Base-by-base conservation (phyloP, 2,888 invertebrate genomes). In the Euphydryas editha region DNA sequence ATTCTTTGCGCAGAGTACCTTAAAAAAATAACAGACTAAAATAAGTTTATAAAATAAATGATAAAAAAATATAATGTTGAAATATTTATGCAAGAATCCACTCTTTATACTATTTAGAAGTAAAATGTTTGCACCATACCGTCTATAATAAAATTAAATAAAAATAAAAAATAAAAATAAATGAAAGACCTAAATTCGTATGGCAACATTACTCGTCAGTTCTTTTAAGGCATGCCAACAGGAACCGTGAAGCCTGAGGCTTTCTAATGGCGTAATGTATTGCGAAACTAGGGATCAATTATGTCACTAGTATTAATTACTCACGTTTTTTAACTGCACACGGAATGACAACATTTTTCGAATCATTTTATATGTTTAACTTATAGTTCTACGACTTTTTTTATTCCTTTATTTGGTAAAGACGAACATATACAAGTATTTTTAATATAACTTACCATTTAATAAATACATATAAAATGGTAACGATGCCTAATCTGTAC, bases 191-290 rank as follows among this genome's bases (percentile, higher is more conserved):
- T 21, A 37, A 47, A 67, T 67, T 65, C 47, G 58, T 47, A 59
- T 71, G 63, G 71, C 71, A 70, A 70, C 71, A 73, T 67, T 49
- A 62, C 59, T n/a, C 64, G 54, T 68, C 62, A 63, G 68, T 68
- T 73, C 73, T 73, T 77, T 75, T 75, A 77, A 75, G 79, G 90
- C 77, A 87, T 85, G 86, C 84, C 84, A 84, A 75, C 84, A 86
- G 90, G 89, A 88, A 87, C 86, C 81, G 83, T 80, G 80, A 76
- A 80, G 78, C 78, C 72, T 75, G 73, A 78, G 82, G 87, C 91
- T 92, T 92, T 92, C 91, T 90, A 91, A 86, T 90, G 86, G 75
- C 85, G 90, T 88, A 90, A 91, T 81, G 68, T 76, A 71, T 90
- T 91, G 84, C 91, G 86, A 86, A 84, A 90, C 80, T 81, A 82